Percentiles rank a stretch among this genome's conserved stretches.
Conservation (phyloP, 2,888 invertebrate species). For the Luffia ferchaultella region DNA sequence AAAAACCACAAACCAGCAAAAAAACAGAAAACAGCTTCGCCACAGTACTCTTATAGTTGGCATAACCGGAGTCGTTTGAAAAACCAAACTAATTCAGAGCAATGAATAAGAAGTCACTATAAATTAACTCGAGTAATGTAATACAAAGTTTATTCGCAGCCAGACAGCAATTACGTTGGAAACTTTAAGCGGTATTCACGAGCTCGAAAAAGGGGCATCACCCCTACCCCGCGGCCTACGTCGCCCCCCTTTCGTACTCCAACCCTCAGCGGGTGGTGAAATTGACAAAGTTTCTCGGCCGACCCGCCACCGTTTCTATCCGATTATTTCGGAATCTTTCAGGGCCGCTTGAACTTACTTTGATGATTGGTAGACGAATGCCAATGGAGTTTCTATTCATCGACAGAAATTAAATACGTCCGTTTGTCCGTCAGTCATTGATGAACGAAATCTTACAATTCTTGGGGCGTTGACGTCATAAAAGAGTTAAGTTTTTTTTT, state of each 20-base stretch:
- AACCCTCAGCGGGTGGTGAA: constrained; percentile 28
- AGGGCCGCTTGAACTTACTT: constrained; percentile 33
- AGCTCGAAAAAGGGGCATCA: constrained; percentile 14
- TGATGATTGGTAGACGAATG: constrained; percentile 15
- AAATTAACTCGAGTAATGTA: constrained; percentile 60
- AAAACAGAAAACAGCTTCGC: too few relatives aligned
- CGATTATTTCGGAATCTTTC: constrained; percentile 48
- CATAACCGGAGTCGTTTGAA: constrained; percentile 13
- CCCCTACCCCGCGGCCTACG: not conserved
- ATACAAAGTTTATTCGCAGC: constrained; percentile 60
- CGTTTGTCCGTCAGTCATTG: too few relatives aligned
- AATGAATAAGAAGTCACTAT: constrained; percentile 57
- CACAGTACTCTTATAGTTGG: too few relatives aligned
- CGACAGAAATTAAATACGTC: not conserved
- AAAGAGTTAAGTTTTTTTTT: too few relatives aligned
- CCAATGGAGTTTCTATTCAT: not conserved
- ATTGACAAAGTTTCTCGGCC: constrained; percentile 42
- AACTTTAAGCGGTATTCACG: constrained; percentile 59
- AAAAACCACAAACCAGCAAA: too few relatives aligned
- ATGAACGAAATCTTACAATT: too few relatives aligned
- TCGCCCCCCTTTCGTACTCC: not conserved
- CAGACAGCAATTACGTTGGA: constrained; percentile 59
- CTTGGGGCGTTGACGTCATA: too few relatives aligned
- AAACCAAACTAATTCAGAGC: constrained; percentile 43
- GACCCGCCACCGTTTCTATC: constrained; percentile 31